phyloP scores from a whole-genome alignment of 2,888 invertebrate genomes.

The Oscheius sp. region DNA sequence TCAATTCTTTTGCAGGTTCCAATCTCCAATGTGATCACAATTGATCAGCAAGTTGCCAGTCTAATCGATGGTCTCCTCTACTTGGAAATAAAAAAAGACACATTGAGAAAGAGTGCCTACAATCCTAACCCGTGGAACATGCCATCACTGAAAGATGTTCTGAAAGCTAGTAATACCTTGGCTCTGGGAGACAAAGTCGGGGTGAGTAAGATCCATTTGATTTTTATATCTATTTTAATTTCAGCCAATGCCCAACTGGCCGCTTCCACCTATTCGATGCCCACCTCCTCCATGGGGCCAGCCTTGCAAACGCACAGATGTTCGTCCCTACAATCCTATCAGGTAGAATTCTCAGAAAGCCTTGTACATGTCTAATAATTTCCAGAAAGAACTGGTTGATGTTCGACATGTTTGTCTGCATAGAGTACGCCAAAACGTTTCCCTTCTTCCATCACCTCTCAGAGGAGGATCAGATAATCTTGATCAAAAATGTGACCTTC shows the following conservation, averaged over 20 bases:
- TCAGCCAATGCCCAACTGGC: conserved; percentile 36
- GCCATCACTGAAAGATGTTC: conserved; percentile 16
- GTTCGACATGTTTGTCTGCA: conserved; percentile 47
- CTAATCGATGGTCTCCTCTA: conserved; percentile 18
- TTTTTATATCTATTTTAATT: background rate
- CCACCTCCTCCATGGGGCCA: too few species aligned
- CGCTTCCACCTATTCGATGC: background rate
- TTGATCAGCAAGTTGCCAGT: conserved; percentile 12
- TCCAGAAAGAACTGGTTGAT: conserved; percentile 49
- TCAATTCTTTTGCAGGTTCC: background rate
- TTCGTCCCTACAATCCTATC: too few species aligned
- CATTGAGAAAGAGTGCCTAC: conserved; percentile 45
- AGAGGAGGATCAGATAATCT: conserved; percentile 33
- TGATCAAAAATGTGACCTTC: conserved; percentile 6
- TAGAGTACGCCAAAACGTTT: conserved; percentile 59
- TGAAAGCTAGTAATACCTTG: conserved; percentile 19
- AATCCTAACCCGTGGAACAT: conserved; percentile 37
- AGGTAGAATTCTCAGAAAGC: too few species aligned
- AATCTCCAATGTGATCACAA: background rate
- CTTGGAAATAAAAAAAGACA: conserved; percentile 42
- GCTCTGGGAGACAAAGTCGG: conserved; percentile 40
- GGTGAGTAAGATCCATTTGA: conserved; percentile 21
- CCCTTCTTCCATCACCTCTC: conserved; percentile 50
- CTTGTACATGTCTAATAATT: background rate
- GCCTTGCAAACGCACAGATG: too few species aligned